phyloP scores from a whole-genome alignment of 53 echinoderm and acorn worm species.

The Paelopatides confundens region DNA sequence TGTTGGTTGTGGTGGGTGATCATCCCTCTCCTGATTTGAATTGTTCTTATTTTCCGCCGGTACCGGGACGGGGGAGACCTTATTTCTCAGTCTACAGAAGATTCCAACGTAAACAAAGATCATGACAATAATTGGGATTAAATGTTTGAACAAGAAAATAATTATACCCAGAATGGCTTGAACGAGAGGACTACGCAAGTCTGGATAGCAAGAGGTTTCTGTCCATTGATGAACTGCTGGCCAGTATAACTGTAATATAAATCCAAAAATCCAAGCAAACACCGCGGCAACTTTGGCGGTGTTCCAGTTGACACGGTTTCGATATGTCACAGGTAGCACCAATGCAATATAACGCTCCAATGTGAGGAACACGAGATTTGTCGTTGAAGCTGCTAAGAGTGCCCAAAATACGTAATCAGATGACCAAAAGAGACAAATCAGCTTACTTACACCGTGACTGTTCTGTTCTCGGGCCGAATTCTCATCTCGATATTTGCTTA shows the following conservation, averaged over 20 bases:
- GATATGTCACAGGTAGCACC: slow-evolving; percentile 33
- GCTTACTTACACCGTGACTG: not conserved
- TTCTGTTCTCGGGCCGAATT: not conserved
- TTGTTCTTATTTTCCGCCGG: not conserved
- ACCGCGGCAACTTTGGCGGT: slow-evolving; percentile 7
- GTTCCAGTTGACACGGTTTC: slow-evolving; percentile 25
- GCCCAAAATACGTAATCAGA: slow-evolving; percentile 58
- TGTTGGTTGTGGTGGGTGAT: not conserved
- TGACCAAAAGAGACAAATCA: slow-evolving; percentile 45
- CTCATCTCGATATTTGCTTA: not conserved
- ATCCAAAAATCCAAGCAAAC: slow-evolving; percentile 40
- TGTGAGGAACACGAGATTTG: slow-evolving; percentile 46
- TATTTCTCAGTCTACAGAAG: not conserved
- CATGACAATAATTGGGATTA: slow-evolving; percentile 63
- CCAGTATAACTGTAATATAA: slow-evolving; percentile 41
- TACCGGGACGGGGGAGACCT: not conserved
- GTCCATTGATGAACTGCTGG: slow-evolving; percentile 29
- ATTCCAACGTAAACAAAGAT: slow-evolving; percentile 46
- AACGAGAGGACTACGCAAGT: slow-evolving; percentile 51
- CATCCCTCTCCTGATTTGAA: not conserved
- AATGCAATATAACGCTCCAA: slow-evolving; percentile 51
- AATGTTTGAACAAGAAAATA: slow-evolving; percentile 61
- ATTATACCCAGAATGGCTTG: slow-evolving; percentile 55
- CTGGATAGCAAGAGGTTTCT: slow-evolving; percentile 46
- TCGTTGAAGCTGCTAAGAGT: slow-evolving; percentile 35